Evolutionary conservation across 1,140 invertebrate genomes (phyloP), one percentile per base, ranked within the genome.

Genomic region (Asobara japonica): DNA sequence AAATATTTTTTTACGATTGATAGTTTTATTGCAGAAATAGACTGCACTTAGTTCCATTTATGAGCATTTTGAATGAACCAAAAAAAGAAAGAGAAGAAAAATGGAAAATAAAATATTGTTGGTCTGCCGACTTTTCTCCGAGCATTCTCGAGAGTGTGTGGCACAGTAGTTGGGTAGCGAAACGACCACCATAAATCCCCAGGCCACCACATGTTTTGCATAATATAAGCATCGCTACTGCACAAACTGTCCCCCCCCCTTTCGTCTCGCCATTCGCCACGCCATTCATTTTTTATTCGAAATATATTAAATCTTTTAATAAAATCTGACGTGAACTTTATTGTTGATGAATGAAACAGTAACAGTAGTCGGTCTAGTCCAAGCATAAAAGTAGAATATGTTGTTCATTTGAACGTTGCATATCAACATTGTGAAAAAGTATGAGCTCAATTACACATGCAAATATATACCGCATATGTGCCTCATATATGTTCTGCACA

Each of bases 151-250:
- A 56, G 51, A 25, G 51, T 56, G 51, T 56, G 51, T 25, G 22
- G 20, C 51, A 56, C 51, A 56, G 51, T 56, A 61, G 56, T 69
- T 61, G 30, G 51, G 31, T 10, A 20, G 51, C 33, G 31, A 69
- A 36, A 69, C 20, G 51, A 38, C 33, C 60, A 51, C 65, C 80
- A 67, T 67, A 67, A 27, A 67, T 56, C 51, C 51, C 18, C 51
- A 22, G 68, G 74, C 81, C 78, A 84, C 82, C 82, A 84, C 82
- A 86, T 82, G 83, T 80, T 85, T 84, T 85, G 82, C 84, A 86
- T 86, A 86, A 86, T 86, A 83, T 86, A 86, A 85, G 80, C 80
- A 81, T 77, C 77, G 79, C 73, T 81, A 76, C 62, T 73, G 70
- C 73, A 62, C 51, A 18, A 65, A 51, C 65, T 70, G 22, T 36